Percentiles rank a stretch among this genome's conserved stretches.
Evolutionary conservation across 2,888 invertebrate genomes (phyloP).

Genomic region (Epistrophe eligans): DNA sequence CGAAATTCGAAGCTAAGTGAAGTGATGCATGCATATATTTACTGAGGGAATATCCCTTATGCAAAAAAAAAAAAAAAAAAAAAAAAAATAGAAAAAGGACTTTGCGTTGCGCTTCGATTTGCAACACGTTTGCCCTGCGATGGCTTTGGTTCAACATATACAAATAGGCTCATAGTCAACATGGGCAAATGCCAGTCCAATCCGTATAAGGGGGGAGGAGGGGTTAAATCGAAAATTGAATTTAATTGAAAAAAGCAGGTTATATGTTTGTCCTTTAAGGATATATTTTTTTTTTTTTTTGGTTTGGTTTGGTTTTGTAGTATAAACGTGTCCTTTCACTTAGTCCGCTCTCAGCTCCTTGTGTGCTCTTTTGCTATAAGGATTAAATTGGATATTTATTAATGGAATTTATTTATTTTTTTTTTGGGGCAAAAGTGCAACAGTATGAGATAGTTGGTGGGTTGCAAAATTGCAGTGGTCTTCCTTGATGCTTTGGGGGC

Average conservation of each 20-base stretch:
- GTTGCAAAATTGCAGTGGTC: not conserved
- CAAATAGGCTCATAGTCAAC: slow-evolving; percentile 50
- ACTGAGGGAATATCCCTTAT: slow-evolving; percentile 30
- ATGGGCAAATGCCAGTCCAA: slow-evolving; percentile 12
- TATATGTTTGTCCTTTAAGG: slow-evolving; percentile 53
- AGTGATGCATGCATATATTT: slow-evolving; percentile 58
- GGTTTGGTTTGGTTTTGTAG: not conserved
- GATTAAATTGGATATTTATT: slow-evolving; percentile 73
- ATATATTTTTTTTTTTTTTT: slow-evolving; percentile 18
- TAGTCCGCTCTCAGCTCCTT: not conserved
- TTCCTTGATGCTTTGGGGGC: not conserved
- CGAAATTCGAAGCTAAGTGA: slow-evolving; percentile 36
- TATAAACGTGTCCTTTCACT: slow-evolving; percentile 33
- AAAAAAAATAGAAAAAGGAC: slow-evolving; percentile 22
- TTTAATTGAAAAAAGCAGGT: slow-evolving; percentile 62
- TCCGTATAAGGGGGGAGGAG: not conserved
- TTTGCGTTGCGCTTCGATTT: slow-evolving; percentile 53
- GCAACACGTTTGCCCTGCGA: slow-evolving; percentile 25
- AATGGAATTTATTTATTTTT: slow-evolving; percentile 42
- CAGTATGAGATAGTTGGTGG: slow-evolving; percentile 40
- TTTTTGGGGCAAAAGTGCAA: not conserved
- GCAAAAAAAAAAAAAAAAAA: slow-evolving; percentile 33
- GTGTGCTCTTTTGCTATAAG: slow-evolving; percentile 44
- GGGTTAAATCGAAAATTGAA: slow-evolving; percentile 64
- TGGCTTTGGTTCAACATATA: slow-evolving; percentile 10